Evolutionary conservation across 2,113 vertebrate genomes (phyloP).

Genomic region (Poeciliopsis turrubarensis): DNA sequence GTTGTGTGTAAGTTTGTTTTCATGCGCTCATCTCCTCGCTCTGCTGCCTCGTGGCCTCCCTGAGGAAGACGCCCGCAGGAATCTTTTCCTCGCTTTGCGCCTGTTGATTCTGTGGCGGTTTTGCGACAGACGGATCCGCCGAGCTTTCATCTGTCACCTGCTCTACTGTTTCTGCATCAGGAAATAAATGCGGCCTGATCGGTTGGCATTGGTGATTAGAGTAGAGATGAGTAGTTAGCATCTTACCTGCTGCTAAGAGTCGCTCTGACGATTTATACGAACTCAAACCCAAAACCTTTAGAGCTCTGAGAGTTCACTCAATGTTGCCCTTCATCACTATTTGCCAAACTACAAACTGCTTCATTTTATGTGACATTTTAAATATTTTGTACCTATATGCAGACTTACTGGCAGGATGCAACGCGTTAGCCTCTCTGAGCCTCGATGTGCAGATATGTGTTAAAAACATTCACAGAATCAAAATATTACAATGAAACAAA

Average conservation of each 20-base stretch:
- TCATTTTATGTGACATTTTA: too few relatives aligned
- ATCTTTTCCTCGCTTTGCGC: slow-evolving; percentile 2
- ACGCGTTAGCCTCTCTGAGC: too few relatives aligned
- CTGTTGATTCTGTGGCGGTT: slow-evolving; percentile 5
- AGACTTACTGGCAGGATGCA: too few relatives aligned
- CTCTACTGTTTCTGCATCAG: not conserved
- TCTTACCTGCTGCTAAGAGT: not conserved
- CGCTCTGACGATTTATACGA: not conserved
- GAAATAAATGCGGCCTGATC: not conserved
- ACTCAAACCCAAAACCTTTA: not conserved
- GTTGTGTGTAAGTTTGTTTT: not conserved
- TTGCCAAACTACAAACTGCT: too few relatives aligned
- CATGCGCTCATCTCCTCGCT: not conserved
- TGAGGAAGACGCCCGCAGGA: not conserved
- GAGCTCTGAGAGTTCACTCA: too few relatives aligned
- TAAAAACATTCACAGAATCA: too few relatives aligned
- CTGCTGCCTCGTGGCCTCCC: not conserved
- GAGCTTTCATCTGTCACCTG: not conserved
- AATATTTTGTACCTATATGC: too few relatives aligned
- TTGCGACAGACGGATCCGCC: not conserved
- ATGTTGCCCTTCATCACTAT: too few relatives aligned
- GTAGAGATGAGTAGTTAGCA: not conserved
- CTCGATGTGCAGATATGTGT: too few relatives aligned
- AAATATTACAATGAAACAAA: too few relatives aligned
- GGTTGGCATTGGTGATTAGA: not conserved